phyloP scores from a whole-genome alignment of 2,113 vertebrate species.

The Arothron firmamentum region DNA sequence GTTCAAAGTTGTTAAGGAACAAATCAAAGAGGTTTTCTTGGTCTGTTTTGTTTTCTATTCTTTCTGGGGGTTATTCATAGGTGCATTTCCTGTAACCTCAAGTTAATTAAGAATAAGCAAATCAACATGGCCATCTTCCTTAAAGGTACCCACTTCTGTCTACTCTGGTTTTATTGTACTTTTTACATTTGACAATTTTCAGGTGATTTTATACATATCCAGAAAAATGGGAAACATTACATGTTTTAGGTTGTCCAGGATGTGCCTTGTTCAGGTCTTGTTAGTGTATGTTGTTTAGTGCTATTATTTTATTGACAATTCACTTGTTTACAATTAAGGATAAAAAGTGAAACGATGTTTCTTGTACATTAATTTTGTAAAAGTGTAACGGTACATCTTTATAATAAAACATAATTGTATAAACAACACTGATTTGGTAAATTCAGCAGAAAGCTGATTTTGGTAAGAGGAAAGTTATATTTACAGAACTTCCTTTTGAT shows the following conservation, averaged over 20 bases:
- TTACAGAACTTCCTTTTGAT: too few relatives aligned
- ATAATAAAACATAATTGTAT: constrained; percentile 64
- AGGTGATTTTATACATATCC: constrained; percentile 17
- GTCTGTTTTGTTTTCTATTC: constrained; percentile 1
- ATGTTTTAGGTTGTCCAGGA: constrained; percentile 62
- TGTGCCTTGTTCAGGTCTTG: constrained; percentile 70
- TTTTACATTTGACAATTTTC: constrained; percentile 35
- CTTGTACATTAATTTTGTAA: constrained; percentile 65
- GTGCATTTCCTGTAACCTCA: too few relatives aligned
- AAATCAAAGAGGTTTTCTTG: too few relatives aligned
- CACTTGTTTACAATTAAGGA: constrained; percentile 67
- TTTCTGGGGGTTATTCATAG: background rate
- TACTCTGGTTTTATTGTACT: constrained; percentile 40
- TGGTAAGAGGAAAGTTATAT: too few relatives aligned
- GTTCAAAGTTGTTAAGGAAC: too few relatives aligned
- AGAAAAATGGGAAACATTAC: constrained; percentile 39
- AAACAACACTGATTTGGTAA: constrained; percentile 8
- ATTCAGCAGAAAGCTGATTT: background rate
- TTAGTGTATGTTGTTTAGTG: constrained; percentile 56
- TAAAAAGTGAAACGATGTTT: constrained; percentile 43
- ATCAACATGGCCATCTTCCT: constrained; percentile 3
- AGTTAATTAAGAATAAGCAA: background rate
- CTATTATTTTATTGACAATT: constrained; percentile 68
- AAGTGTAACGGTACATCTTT: constrained; percentile 69
- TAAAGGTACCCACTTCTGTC: constrained; percentile 5